These are phyloP conservation scores for Zootoca vivipara DNA, from an alignment of 2,113 vertebrate genomes.

Conservation along the genomic window DNA sequence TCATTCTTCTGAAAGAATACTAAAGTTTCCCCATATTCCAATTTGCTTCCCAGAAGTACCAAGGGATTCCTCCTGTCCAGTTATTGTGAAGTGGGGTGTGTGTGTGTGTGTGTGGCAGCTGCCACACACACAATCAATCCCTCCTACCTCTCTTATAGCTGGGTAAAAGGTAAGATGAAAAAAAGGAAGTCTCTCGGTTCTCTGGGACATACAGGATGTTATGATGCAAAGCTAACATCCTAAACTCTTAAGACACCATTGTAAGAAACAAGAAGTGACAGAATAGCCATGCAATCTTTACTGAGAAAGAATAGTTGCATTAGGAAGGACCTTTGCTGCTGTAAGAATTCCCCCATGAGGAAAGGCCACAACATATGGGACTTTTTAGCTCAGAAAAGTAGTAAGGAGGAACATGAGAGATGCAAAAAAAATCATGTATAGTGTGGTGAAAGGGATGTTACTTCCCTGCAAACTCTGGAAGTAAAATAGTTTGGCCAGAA, in stretches of 20 bases:
- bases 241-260: background rate
- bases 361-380: background rate
- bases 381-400: too few relatives aligned
- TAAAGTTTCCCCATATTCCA: slow-evolving; percentile 1
- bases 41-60: background rate
- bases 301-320: background rate
- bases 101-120: too few relatives aligned
- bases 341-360: background rate
- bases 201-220: background rate
- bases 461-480: background rate
- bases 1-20: background rate
- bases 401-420: too few relatives aligned
- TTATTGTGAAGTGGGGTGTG: background rate
- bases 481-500: background rate
- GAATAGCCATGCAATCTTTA: background rate
- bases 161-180: background rate
- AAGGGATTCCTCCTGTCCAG: background rate
- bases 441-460: background rate
- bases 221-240: background rate
- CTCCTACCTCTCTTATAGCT: background rate
- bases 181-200: background rate
- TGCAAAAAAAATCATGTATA: too few relatives aligned
- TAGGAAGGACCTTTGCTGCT: background rate
- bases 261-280: background rate
- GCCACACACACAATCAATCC: background rate